Conservation (phyloP, 2,113 vertebrate species). For the Passer montanus region DNA sequence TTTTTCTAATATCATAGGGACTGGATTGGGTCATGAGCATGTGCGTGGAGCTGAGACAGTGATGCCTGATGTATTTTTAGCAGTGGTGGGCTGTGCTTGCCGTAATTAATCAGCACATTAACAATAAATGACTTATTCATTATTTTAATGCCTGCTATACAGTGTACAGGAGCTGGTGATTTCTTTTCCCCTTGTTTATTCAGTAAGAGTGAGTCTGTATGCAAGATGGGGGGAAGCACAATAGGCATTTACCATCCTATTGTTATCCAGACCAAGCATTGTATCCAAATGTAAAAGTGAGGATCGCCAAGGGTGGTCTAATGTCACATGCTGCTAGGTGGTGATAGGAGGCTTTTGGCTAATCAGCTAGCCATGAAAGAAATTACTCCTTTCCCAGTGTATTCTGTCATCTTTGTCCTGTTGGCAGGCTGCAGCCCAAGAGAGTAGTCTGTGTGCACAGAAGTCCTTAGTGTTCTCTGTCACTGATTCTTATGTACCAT, state of each 20-base stretch:
- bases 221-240: not conserved
- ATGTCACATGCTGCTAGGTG: not conserved
- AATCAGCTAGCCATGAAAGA: not conserved
- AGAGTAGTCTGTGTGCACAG: not conserved
- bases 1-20: not conserved
- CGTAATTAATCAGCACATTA: not conserved
- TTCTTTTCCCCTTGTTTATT: not conserved
- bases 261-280: not conserved
- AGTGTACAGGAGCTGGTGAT: not conserved
- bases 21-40: not conserved
- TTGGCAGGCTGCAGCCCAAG: not conserved
- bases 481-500: not conserved
- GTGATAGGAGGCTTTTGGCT: not conserved
- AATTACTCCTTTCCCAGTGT: constrained; percentile 1
- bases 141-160: not conserved
- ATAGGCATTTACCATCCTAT: not conserved
- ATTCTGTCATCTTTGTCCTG: not conserved
- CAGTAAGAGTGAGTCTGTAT: not conserved
- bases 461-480: not conserved
- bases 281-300: not conserved
- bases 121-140: not conserved
- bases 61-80: not conserved
- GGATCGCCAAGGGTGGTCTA: not conserved
- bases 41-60: not conserved
- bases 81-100: not conserved